Evolutionary conservation across 2,888 invertebrate species (phyloP).

Genomic region (Tuta absoluta): DNA sequence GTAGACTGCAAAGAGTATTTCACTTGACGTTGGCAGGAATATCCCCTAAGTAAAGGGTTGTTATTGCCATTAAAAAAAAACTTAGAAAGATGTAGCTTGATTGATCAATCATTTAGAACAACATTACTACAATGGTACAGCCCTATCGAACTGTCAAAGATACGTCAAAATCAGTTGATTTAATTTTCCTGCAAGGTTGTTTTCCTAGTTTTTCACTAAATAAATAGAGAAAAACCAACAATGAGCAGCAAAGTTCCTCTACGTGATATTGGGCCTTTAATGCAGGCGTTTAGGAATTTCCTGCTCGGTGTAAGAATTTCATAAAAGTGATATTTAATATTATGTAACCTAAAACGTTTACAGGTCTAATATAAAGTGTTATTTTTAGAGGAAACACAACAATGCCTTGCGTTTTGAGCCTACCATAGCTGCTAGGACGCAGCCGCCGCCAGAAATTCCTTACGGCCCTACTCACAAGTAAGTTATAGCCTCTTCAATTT

Average conservation of each 20-base stretch:
- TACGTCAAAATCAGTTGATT: conserved; percentile 34
- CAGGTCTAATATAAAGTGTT: conserved; percentile 32
- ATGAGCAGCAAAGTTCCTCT: conserved; percentile 74
- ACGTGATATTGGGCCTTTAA: conserved; percentile 84
- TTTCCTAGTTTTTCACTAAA: conserved; percentile 9
- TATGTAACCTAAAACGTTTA: conserved; percentile 49
- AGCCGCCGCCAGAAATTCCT: conserved; percentile 90
- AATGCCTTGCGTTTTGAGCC: conserved; percentile 86
- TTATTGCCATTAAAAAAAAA: no score
- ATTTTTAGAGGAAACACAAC: conserved; percentile 81
- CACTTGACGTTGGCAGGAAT: no score
- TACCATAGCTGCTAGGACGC: conserved; percentile 85
- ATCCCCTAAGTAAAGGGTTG: no score
- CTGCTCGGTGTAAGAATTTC: conserved; percentile 82
- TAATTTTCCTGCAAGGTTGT: conserved; percentile 12
- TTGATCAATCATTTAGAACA: conserved; percentile 12
- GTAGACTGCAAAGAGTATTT: no score
- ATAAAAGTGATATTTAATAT: conserved; percentile 41
- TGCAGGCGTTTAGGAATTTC: conserved; percentile 83
- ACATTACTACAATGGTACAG: not conserved
- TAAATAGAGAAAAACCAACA: conserved; percentile 33
- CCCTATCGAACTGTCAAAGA: not conserved
- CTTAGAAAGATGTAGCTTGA: not conserved
- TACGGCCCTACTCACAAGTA: conserved; percentile 89
- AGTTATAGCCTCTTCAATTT: conserved; percentile 32